Evolutionary conservation across 2,113 vertebrate genomes (phyloP), one percentile per base, ranked within the genome.

Genomic region (Bos indicus): DNA sequence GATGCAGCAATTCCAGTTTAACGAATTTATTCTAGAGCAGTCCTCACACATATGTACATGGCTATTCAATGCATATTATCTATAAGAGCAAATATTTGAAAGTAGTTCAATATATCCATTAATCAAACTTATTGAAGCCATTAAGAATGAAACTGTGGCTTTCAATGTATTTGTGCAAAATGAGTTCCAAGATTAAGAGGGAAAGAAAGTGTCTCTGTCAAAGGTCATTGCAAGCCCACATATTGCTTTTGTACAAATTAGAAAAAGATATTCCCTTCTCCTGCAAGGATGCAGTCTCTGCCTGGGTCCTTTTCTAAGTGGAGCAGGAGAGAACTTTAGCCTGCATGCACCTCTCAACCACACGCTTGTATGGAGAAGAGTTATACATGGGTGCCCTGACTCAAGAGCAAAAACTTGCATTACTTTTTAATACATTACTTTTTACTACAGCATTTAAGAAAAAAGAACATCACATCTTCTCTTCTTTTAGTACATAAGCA

Each of bases 271-370:
- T 4, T 17, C 8, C 3, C 10, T 95, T 64, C 78, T 14, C 33
- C 51, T 93, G 10, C 8, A 9, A 33, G 13, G 33, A 48, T 48
- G 30, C 2, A 15, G 14, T n/a, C 3, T 3, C 36, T 64, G 5
- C 13, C 30, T 51, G 13, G 15, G 6, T 13, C 78, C 15, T 64
- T 33, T 30, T 92, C 6, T 52, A 30, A 82, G 6, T 33, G 33
- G 19, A 48, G 4, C 8, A 86, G 3, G 4, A 81, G 0, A 36
- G 43, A 6, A 40, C n/a, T 62, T 25, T 30, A 16, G 15, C 4
- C 4, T 5, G 10, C 4, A 16, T 14, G 48, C 5, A 1, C 1
- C 7, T 33, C 30, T 56, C 36, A 36, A 3, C 7, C 15, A 12
- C 15, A 60, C 5, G 2, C 19, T 16, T 1, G 48, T 23, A 14